Evolutionary conservation across 2,113 vertebrate genomes (phyloP).

Genomic region (Coreoperca whiteheadi): DNA sequence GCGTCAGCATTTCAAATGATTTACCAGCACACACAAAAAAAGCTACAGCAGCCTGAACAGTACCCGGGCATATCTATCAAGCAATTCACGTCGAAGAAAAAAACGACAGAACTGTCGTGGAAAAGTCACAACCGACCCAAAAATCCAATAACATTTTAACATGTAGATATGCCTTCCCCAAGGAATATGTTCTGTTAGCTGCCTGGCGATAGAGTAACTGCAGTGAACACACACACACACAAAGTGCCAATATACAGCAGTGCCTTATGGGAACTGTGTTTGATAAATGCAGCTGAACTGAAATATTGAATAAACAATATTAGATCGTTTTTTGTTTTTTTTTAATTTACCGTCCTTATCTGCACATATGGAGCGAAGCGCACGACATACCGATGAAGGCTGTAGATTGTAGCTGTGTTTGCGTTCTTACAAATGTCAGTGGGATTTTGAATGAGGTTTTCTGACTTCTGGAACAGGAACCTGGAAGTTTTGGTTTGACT

Average conservation of each 20-base stretch:
- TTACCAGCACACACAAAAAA: not conserved
- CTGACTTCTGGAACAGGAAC: not conserved
- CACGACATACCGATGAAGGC: not conserved
- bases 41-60: constrained; percentile 5
- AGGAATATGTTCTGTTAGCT: not conserved
- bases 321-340: too few relatives aligned
- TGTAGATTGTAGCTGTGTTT: not conserved
- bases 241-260: too few relatives aligned
- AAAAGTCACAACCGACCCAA: not conserved
- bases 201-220: not conserved
- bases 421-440: not conserved
- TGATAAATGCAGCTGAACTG: not conserved
- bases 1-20: constrained; percentile 21
- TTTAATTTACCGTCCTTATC: too few relatives aligned
- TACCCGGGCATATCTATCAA: not conserved
- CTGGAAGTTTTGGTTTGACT: not conserved
- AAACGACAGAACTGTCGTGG: not conserved
- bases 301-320: not conserved
- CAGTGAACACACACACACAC: too few relatives aligned
- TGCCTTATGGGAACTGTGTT: not conserved
- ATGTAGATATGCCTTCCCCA: not conserved
- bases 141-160: not conserved
- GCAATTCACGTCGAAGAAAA: constrained; percentile 13
- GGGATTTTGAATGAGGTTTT: not conserved
- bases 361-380: not conserved